Evolutionary conservation across 2,113 vertebrate genomes (phyloP).

Genomic region (Micromys minutus): DNA sequence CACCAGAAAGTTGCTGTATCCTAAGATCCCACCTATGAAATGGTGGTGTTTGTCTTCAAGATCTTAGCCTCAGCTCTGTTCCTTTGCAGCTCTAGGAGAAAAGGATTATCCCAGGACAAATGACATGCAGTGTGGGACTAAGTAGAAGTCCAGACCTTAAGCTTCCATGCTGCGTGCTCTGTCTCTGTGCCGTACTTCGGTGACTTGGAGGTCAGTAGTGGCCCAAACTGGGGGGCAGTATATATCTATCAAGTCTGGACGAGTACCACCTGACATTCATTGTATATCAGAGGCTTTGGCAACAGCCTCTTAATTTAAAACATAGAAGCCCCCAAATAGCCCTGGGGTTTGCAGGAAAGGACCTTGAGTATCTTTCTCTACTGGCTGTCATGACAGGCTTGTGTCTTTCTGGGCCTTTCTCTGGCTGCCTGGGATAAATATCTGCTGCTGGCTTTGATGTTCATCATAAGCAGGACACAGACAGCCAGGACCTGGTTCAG

Average conservation of each 20-base stretch:
- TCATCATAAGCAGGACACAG: not conserved
- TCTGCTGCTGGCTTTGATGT: not conserved
- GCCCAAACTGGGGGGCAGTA: not conserved
- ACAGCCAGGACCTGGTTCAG: not conserved
- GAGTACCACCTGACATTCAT: not conserved
- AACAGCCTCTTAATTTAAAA: not conserved
- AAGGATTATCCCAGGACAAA: not conserved
- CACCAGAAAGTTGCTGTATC: not conserved
- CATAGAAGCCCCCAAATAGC: not conserved
- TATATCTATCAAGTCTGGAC: not conserved
- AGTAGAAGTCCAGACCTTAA: not conserved
- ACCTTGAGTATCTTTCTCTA: not conserved
- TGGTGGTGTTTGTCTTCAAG: not conserved
- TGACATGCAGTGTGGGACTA: not conserved
- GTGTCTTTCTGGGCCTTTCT: not conserved
- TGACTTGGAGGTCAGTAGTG: too few relatives aligned
- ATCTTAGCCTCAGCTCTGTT: not conserved
- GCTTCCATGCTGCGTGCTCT: rapidly evolving
- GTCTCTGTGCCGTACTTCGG: rapidly evolving
- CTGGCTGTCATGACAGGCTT: not conserved
- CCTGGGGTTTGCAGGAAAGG: not conserved
- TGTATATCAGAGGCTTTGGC: not conserved
- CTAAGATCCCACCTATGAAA: not conserved
- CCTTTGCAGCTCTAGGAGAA: not conserved
- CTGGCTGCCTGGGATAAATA: not conserved